Conservation (phyloP, 2,797 vertebrate genomes). For the Paramormyrops hopkinsi region DNA sequence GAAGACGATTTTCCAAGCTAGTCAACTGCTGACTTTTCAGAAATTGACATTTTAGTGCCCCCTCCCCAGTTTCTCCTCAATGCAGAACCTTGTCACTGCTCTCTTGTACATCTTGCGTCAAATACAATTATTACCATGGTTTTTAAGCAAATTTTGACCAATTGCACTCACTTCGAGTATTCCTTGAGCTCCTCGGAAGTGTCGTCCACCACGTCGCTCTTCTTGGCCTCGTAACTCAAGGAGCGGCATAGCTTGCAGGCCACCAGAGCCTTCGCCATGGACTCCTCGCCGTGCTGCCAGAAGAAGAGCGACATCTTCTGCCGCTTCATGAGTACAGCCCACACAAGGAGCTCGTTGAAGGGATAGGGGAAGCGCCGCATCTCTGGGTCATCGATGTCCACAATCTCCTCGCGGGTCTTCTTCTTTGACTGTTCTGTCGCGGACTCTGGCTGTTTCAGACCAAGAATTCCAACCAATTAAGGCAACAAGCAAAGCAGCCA, state of each 20-base stretch:
- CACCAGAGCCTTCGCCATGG: slow-evolving; percentile 96
- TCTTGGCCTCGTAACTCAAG: slow-evolving; percentile 96
- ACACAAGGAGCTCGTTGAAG: slow-evolving; percentile 93
- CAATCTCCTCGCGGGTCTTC: slow-evolving; percentile 91
- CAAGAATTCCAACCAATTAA: background rate
- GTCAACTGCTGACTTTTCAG: background rate
- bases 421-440: slow-evolving; percentile 83
- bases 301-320: slow-evolving; percentile 98
- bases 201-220: slow-evolving; percentile 95
- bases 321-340: slow-evolving; percentile 96
- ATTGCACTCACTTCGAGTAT: slow-evolving; percentile 78
- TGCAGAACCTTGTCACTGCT: background rate
- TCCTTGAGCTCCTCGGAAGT: slow-evolving; percentile 94
- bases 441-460: slow-evolving; percentile 68
- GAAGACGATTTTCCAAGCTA: background rate
- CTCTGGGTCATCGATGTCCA: slow-evolving; percentile 97
- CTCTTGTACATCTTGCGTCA: background rate
- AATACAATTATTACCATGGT: background rate
- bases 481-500: background rate
- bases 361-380: slow-evolving; percentile 88
- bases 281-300: slow-evolving; percentile 98
- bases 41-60: background rate
- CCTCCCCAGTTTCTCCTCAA: background rate
- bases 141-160: background rate
- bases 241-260: slow-evolving; percentile 93